Conservation (phyloP, 2,113 vertebrate species). For the Cyphomyrus plagiostoma region DNA sequence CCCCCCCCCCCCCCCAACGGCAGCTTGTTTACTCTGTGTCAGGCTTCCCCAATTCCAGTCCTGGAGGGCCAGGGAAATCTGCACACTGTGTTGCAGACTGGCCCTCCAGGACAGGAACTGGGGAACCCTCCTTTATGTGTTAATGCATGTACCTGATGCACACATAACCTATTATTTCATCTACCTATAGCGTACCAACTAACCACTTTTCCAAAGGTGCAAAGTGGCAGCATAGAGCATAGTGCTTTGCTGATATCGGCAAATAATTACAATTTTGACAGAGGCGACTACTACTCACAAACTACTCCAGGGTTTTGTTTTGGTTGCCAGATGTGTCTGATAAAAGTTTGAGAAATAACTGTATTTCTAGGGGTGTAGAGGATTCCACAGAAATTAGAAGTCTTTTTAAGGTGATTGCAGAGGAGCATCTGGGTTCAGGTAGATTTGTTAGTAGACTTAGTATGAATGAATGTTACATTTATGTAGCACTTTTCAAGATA, state of each 20-base stretch:
- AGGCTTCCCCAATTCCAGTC: background rate
- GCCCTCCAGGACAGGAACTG: background rate
- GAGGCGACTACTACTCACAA: background rate
- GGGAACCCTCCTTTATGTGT: background rate
- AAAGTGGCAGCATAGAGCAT: too few relatives aligned
- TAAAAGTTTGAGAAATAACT: background rate
- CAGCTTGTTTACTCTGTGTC: background rate
- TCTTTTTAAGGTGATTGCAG: background rate
- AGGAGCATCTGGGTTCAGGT: background rate
- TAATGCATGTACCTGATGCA: background rate
- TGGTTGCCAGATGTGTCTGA: background rate
- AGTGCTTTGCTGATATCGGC: too few relatives aligned
- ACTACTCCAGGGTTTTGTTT: background rate
- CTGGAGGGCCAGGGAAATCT: background rate
- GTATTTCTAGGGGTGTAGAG: background rate
- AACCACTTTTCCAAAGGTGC: background rate
- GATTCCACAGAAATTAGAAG: background rate
- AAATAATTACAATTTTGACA: background rate
- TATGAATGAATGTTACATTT: too few relatives aligned
- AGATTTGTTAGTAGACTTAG: background rate
- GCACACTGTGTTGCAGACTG: background rate
- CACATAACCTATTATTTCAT: background rate
- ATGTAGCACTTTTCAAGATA: background rate
- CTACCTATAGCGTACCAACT: background rate
- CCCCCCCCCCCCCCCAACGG: too few relatives aligned